phyloP scores from a whole-genome alignment of 2,113 vertebrate genomes.

The Nothoprocta perdicaria region DNA sequence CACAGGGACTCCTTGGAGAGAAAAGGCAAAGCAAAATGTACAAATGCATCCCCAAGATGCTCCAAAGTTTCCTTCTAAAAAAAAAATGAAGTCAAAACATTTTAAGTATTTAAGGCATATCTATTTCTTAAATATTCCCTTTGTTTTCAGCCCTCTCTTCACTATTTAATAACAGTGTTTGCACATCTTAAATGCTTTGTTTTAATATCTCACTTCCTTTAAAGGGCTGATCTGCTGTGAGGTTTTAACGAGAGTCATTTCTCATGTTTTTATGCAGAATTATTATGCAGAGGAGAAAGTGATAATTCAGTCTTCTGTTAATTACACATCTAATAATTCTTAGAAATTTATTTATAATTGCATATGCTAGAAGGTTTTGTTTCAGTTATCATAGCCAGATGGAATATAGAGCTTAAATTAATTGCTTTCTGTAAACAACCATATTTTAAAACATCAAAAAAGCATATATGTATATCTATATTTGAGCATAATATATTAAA shows the following conservation, averaged over 20 bases:
- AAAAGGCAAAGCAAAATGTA: not conserved
- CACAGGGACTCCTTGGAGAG: not conserved
- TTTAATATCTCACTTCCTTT: conserved; percentile 11
- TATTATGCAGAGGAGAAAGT: not conserved
- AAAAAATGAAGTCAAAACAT: not conserved
- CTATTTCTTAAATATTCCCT: not conserved
- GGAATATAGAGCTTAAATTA: conserved; percentile 46
- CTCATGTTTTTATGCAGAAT: conserved; percentile 39
- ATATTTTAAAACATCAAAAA: conserved; percentile 21
- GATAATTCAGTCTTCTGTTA: conserved; percentile 56
- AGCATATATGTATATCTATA: conserved; percentile 31
- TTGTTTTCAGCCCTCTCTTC: not conserved
- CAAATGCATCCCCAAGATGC: not conserved
- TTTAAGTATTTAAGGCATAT: not conserved
- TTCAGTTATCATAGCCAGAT: conserved; percentile 60
- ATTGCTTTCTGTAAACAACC: conserved; percentile 44
- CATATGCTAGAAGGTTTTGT: conserved; percentile 21
- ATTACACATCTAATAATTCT: conserved; percentile 71
- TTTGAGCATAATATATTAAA: conserved; percentile 11
- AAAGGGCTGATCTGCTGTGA: not conserved
- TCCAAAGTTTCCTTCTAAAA: not conserved
- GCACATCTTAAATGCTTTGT: not conserved
- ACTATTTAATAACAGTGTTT: not conserved
- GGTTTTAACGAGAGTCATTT: conserved; percentile 59
- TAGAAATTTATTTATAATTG: conserved; percentile 64